These are phyloP conservation scores for Catostomus latipinnis DNA, from an alignment of 2,797 vertebrate genomes.

Conservation along the genomic window DNA sequence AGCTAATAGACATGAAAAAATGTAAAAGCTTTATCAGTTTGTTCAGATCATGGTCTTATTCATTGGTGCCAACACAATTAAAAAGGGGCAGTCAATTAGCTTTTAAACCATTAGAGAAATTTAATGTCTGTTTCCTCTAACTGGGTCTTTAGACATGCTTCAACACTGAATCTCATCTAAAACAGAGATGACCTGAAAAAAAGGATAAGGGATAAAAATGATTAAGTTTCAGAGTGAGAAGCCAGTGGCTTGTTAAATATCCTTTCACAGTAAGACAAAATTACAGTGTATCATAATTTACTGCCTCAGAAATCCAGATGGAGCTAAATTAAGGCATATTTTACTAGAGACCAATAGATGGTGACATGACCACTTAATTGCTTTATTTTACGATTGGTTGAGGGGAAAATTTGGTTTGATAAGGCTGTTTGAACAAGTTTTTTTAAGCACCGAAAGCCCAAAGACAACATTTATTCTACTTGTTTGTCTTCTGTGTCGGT, in stretches of 20 bases:
- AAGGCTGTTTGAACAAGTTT: slow-evolving; percentile 49
- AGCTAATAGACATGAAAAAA: too few species aligned
- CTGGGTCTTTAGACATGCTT: slow-evolving; percentile 42
- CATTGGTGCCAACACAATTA: slow-evolving; percentile 14
- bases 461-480: slow-evolving; percentile 48
- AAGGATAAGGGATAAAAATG: slow-evolving; percentile 38
- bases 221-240: slow-evolving; percentile 46
- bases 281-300: slow-evolving; percentile 56
- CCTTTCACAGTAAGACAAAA: slow-evolving; percentile 51
- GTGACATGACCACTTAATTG: slow-evolving; percentile 46
- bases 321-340: slow-evolving; percentile 50
- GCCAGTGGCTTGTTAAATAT: slow-evolving; percentile 53
- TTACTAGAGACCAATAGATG: slow-evolving; percentile 51
- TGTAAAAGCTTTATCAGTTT: slow-evolving; percentile 10
- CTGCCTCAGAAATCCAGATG: slow-evolving; percentile 44
- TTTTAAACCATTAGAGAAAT: slow-evolving; percentile 46
- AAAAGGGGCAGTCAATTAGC: slow-evolving; percentile 43
- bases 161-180: slow-evolving; percentile 42
- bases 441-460: slow-evolving; percentile 37
- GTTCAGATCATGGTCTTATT: slow-evolving; percentile 6
- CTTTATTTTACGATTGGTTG: slow-evolving; percentile 51
- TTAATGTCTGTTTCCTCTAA: slow-evolving; percentile 38
- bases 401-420: slow-evolving; percentile 52
- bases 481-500: slow-evolving; percentile 45
- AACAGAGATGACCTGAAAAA: slow-evolving; percentile 54